phyloP scores from a whole-genome alignment of 2,113 vertebrate genomes.

The Marmota monax region DNA sequence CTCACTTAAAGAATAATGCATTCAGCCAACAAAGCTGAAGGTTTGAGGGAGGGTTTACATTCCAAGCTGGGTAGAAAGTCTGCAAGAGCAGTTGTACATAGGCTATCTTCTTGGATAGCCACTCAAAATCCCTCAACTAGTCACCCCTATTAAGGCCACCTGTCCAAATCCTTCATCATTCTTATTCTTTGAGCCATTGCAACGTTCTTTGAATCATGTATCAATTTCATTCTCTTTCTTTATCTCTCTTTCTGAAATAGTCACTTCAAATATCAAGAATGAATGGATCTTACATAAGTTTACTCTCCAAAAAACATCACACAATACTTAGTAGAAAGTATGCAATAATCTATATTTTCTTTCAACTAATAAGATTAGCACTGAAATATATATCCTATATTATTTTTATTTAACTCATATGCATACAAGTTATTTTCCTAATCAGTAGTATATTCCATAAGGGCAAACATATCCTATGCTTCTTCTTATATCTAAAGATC shows the following conservation, averaged over 20 bases:
- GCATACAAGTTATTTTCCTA: background rate
- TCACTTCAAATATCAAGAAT: background rate
- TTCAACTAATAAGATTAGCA: background rate
- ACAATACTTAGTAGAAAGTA: background rate
- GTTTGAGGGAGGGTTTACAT: background rate
- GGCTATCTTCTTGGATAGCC: background rate
- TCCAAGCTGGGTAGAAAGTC: background rate
- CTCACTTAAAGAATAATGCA: background rate
- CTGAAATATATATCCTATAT: background rate
- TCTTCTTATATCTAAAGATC: background rate
- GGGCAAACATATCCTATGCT: background rate
- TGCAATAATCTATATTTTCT: background rate
- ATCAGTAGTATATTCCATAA: background rate
- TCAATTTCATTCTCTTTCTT: background rate
- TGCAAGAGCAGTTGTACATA: background rate
- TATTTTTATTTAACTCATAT: background rate
- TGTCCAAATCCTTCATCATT: conserved; percentile 4
- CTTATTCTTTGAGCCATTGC: background rate
- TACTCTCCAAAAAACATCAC: background rate
- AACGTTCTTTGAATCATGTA: background rate
- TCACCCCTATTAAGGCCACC: background rate
- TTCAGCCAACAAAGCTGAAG: background rate
- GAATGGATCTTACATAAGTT: background rate
- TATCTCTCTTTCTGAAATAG: background rate
- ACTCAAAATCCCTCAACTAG: background rate